Evolutionary conservation across 2,888 invertebrate species (phyloP).

Genomic region (Orgyia antiqua): DNA sequence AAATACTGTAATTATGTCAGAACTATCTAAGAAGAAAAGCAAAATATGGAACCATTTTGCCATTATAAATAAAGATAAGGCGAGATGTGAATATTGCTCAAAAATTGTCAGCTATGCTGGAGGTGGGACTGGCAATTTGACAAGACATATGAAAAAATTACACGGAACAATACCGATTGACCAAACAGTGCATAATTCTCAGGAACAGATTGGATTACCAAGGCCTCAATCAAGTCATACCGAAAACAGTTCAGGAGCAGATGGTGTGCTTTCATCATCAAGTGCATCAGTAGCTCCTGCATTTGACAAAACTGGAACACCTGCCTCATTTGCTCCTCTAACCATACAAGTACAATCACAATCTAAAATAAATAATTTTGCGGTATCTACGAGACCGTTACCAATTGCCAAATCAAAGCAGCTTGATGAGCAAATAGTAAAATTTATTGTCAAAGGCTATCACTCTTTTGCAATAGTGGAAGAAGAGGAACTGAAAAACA

Average conservation of each 20-base stretch:
- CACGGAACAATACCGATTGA: neutral
- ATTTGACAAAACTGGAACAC: neutral
- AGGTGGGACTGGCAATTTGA: too few relatives aligned
- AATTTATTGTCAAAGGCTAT: constrained; percentile 1
- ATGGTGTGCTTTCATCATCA: neutral
- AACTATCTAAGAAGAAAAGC: too few relatives aligned
- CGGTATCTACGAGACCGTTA: neutral
- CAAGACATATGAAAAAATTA: neutral
- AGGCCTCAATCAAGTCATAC: neutral
- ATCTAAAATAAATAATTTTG: neutral
- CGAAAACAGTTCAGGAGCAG: neutral
- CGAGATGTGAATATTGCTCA: too few relatives aligned
- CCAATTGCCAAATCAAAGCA: neutral
- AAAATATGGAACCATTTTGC: too few relatives aligned
- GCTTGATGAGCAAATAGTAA: neutral
- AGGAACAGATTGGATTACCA: neutral
- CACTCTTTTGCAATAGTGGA: too few relatives aligned
- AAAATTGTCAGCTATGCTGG: too few relatives aligned
- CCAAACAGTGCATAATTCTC: neutral
- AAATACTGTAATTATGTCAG: too few relatives aligned
- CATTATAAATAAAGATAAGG: too few relatives aligned
- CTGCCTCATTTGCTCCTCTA: neutral
- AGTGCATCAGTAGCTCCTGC: neutral
- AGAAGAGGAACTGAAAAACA: too few relatives aligned
- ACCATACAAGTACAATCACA: neutral